Base-by-base conservation (phyloP, 1,140 invertebrate genomes). In the Brachionus rotundiformis region DNA sequence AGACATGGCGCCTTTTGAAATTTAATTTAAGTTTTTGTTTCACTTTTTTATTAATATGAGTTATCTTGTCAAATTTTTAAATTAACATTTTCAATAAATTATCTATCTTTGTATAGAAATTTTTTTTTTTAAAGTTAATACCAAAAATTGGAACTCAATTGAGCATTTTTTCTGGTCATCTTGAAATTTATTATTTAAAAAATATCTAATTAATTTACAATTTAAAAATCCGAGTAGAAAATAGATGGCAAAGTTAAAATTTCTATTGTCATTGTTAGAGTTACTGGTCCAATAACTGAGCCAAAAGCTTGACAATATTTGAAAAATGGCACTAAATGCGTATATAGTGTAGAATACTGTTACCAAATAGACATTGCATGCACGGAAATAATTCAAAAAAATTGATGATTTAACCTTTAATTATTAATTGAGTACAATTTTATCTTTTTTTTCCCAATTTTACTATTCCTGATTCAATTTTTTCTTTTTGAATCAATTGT, bases 161-260 rank as follows among this genome's bases (percentile, higher is more conserved):
- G n/a, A n/a, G n/a, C n/a, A n/a, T n/a, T n/a, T n/a, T n/a, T n/a
- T n/a, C n/a, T n/a, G n/a, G n/a, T n/a, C n/a, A n/a, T n/a, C n/a
- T n/a, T n/a, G n/a, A n/a, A n/a, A n/a, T n/a, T n/a, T n/a, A n/a
- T 41, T 11, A 41, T 41, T 41, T 41, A 41, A 41, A 41, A 3
- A 41, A 13, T 41, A 41, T n/a, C n/a, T 19, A 79, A n/a, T n/a
- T n/a, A 27, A 31, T 31, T 59, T 79, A 63, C 47, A 73, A 44
- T 73, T 73, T 25, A 73, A 8, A 73, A 44, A 41, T 25, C 68
- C 68, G n/a, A 73, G 10, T 25, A 44, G 10, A 73, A 73, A 73
- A 44, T 73, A 73, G 13, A 73, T 73, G 1, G 31, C 36, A 73
- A 44, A 77, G 33, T 59, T 36, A 10, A 33, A 84, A 83, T 16